These are phyloP conservation scores for Pristionchus entomophagus DNA, from an alignment of 2,888 invertebrate species.

Conservation along the genomic window DNA sequence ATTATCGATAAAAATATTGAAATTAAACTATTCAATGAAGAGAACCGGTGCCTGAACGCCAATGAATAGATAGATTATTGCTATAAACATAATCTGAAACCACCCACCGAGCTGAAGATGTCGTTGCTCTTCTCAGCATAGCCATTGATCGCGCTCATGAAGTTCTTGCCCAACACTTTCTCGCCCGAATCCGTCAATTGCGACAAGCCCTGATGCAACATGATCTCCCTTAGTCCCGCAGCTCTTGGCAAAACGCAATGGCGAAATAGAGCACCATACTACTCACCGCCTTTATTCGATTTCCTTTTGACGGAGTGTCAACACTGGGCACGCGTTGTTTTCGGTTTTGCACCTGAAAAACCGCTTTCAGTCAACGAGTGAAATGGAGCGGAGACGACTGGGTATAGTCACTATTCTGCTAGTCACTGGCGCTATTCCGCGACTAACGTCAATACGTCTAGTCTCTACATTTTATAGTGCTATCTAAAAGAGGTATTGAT, in stretches of 20 bases:
- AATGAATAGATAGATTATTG: too few species aligned
- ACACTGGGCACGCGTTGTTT: conserved; percentile 19
- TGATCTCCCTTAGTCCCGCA: background rate
- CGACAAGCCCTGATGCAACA: conserved; percentile 58
- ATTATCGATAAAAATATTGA: background rate
- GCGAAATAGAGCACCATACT: too few species aligned
- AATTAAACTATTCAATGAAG: background rate
- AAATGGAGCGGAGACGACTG: background rate
- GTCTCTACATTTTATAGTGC: background rate
- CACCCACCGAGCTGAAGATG: conserved; percentile 69
- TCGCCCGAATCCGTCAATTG: conserved; percentile 69
- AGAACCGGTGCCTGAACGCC: background rate
- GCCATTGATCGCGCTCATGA: conserved; percentile 73
- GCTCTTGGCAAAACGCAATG: too few species aligned
- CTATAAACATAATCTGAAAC: background rate
- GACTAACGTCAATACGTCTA: too few species aligned
- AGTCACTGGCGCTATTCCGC: too few species aligned
- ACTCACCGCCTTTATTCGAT: conserved; percentile 44
- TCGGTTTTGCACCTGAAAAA: conserved; percentile 60
- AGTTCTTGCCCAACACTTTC: conserved; percentile 70
- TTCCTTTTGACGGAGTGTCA: conserved; percentile 30
- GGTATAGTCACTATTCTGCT: background rate
- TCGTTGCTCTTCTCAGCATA: conserved; percentile 75
- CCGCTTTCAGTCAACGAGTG: background rate
- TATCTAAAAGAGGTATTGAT: background rate